Conservation (phyloP, 2,888 invertebrate genomes). For the Hybos culiciformis region DNA sequence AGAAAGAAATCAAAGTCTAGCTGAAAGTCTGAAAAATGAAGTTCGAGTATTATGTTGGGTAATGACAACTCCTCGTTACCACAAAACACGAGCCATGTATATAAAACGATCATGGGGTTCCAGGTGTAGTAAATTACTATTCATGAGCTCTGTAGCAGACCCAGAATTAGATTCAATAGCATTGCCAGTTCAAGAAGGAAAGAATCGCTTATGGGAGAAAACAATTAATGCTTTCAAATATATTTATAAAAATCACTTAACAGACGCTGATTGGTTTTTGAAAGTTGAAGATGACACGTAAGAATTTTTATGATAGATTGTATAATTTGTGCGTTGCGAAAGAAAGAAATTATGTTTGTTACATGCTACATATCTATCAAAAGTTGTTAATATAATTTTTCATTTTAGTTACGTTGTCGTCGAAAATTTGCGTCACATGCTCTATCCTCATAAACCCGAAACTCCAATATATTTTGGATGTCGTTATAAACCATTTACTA, state of each 20-base stretch:
- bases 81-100: constrained; percentile 75
- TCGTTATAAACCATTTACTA: constrained; percentile 40
- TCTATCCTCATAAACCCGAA: constrained; percentile 51
- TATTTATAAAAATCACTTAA: constrained; percentile 61
- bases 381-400: no score
- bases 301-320: constrained; percentile 40
- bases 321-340: no score
- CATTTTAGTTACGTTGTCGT: constrained; percentile 67
- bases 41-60: constrained; percentile 86
- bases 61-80: constrained; percentile 80
- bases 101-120: constrained; percentile 89
- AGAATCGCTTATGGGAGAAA: constrained; percentile 84
- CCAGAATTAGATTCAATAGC: constrained; percentile 58
- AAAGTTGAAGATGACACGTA: constrained; percentile 97
- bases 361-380: no score
- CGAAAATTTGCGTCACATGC: constrained; percentile 80
- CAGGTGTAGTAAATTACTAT: constrained; percentile 69
- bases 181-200: constrained; percentile 67
- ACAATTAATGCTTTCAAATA: constrained; percentile 83
- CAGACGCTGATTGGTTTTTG: constrained; percentile 85
- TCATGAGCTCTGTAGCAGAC: constrained; percentile 69
- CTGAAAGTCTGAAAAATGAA: constrained; percentile 43
- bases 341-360: no score
- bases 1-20: no score
- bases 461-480: constrained; percentile 77